Evolutionary conservation across 64 coral and sea anemone species (phyloP), one percentile per base, ranked within the genome.

Genomic region (Stichodactyla helianthus): DNA sequence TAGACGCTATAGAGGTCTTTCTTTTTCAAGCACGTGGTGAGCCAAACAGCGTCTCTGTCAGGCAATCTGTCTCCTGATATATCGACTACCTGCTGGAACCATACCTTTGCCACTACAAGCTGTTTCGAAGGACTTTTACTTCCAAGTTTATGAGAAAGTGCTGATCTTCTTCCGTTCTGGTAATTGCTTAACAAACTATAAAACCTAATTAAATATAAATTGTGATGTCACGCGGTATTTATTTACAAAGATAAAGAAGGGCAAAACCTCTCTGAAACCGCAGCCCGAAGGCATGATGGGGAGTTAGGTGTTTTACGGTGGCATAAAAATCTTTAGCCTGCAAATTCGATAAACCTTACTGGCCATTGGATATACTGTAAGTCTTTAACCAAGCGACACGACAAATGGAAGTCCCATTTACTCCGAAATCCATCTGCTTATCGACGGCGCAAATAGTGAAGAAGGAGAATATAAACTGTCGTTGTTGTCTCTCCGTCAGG

Each of bases 1-100:
- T 84, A 84, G 7, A 0, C 56, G 52, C 56, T 84, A 27, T 84
- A 84, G 52, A 84, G 15, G 54, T 58, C 82, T 55, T 57, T 84
- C 54, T 84, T 84, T 2, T 20, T 84, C 82, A 84, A 26, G 82
- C 52, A 84, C 1, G 82, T 56, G n/a, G 82, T 53, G 23, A 84
- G 82, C 14, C 82, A 84, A 23, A 84, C 13, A 53, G n/a, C 54
- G 18, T 84, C 52, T 59, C 54, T 57, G 56, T 84, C 52, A 17
- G 82, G 82, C 82, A 84, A 54, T 13, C 55, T 84, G 25, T 84
- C 82, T 59, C 82, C 82, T 10, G 82, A 84, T 26, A 57, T 84
- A 15, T 57, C 56, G 20, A 84, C 52, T 10, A 84, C 23, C 54
- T 84, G 52, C 54, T 84, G 52, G 10, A 84, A 84, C 82, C 82